These are phyloP conservation scores for Rotaria socialis DNA, from an alignment of 2,888 invertebrate species.

Conservation along the genomic window DNA sequence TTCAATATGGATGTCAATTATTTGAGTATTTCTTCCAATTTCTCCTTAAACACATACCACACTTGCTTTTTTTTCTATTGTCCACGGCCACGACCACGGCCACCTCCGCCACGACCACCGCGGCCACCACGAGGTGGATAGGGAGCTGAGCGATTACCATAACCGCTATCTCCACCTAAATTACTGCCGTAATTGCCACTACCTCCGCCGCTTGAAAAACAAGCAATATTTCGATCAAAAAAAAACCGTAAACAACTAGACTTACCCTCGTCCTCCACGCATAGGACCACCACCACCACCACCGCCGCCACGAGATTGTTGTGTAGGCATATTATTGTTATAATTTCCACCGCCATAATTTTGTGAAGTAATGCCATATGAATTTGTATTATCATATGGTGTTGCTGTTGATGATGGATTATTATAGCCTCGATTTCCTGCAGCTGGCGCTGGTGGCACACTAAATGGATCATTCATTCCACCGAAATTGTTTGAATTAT, in stretches of 20 bases:
- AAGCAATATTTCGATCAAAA: neutral
- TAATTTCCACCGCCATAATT: slow-evolving; percentile 6
- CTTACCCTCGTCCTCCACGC: neutral
- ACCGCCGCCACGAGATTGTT: slow-evolving; percentile 16
- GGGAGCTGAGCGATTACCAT: neutral
- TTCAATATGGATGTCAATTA: slow-evolving; percentile 19
- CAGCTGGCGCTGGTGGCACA: neutral
- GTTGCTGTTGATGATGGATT: neutral
- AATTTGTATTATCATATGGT: neutral
- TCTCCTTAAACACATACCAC: slow-evolving; percentile 35
- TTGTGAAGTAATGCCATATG: slow-evolving; percentile 17
- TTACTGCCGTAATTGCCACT: neutral
- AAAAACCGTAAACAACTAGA: no score
- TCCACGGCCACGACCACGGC: neutral
- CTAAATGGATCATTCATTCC: neutral
- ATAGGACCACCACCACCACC: slow-evolving; percentile 1
- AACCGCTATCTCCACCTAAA: neutral
- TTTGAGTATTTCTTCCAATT: slow-evolving; percentile 14
- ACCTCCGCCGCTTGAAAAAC: neutral
- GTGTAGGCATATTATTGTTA: neutral
- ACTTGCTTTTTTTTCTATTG: neutral
- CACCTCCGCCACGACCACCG: neutral
- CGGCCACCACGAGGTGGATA: slow-evolving; percentile 1
- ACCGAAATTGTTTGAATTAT: neutral
- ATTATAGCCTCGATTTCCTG: neutral